Percentiles rank a stretch among this genome's conserved stretches.
Evolutionary conservation across 2,888 invertebrate species (phyloP).

Genomic region (Philopedon plagiatum): DNA sequence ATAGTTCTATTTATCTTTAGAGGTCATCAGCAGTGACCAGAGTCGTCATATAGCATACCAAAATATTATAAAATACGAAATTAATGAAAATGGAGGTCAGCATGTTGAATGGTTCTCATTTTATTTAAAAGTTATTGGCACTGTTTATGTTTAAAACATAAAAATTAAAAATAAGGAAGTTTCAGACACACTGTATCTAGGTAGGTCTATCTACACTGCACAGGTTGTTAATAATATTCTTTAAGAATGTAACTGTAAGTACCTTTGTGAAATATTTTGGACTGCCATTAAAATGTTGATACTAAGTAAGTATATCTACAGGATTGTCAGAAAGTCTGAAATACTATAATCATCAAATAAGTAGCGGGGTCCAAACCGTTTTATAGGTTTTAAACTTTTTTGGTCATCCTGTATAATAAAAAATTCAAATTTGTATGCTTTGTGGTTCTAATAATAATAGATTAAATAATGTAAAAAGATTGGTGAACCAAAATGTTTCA

Average conservation of each 20-base stretch:
- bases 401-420: neutral
- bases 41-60: too few species aligned
- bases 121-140: too few species aligned
- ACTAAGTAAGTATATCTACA: neutral
- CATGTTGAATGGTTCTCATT: too few species aligned
- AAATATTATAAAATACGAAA: too few species aligned
- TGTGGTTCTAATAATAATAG: neutral
- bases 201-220: neutral
- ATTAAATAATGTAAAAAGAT: neutral
- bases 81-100: too few species aligned
- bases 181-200: too few species aligned
- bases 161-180: too few species aligned
- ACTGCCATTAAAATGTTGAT: neutral
- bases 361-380: too few species aligned
- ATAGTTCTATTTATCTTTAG: too few species aligned
- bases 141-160: too few species aligned
- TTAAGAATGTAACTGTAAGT: neutral
- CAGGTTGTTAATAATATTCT: neutral
- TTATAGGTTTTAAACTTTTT: neutral
- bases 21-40: too few species aligned
- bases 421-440: neutral
- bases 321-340: neutral
- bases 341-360: too few species aligned
- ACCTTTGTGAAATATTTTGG: conserved; percentile 2
- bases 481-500: conserved; percentile 41